These are phyloP conservation scores for Heliconius sara DNA, from an alignment of 2,888 invertebrate species.

Conservation along the genomic window DNA sequence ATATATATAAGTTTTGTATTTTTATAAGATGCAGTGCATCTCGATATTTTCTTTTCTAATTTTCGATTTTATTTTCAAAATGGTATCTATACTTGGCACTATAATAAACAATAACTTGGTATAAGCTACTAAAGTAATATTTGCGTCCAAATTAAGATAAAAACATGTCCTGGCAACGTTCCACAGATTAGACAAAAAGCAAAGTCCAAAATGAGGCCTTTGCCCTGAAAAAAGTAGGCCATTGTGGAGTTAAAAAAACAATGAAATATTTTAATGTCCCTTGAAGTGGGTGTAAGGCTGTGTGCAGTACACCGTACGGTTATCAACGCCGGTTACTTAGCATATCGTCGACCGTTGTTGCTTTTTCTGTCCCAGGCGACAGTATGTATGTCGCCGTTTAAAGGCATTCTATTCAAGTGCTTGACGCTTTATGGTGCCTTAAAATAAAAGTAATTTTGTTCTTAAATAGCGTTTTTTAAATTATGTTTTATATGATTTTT, in stretches of 20 bases:
- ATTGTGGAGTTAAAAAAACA: slow-evolving; percentile 47
- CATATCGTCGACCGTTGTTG: slow-evolving; percentile 71
- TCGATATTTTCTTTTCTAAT: too few species aligned
- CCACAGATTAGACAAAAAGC: slow-evolving; percentile 43
- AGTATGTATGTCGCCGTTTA: slow-evolving; percentile 58
- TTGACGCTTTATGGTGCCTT: slow-evolving; percentile 14
- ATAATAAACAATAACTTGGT: not conserved
- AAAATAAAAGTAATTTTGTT: not conserved
- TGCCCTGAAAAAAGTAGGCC: slow-evolving; percentile 49
- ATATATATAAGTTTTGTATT: not conserved
- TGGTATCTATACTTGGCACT: not conserved
- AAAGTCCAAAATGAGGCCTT: slow-evolving; percentile 47
- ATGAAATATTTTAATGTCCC: slow-evolving; percentile 52
- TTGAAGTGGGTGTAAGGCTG: slow-evolving; percentile 56
- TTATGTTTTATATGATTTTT: not conserved
- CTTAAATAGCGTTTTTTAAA: slow-evolving; percentile 5
- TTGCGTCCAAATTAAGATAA: slow-evolving; percentile 32
- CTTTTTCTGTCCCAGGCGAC: slow-evolving; percentile 74
- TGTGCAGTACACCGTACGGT: slow-evolving; percentile 57
- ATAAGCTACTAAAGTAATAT: slow-evolving; percentile 24
- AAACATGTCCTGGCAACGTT: slow-evolving; percentile 42
- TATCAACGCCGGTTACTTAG: slow-evolving; percentile 79
- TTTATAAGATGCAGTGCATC: not conserved
- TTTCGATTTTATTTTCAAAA: not conserved
- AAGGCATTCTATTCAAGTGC: slow-evolving; percentile 55